Percentiles rank a stretch among this genome's conserved stretches.
These are phyloP conservation scores for Asobara japonica DNA, from an alignment of 1,140 invertebrate species.

Conservation along the genomic window DNA sequence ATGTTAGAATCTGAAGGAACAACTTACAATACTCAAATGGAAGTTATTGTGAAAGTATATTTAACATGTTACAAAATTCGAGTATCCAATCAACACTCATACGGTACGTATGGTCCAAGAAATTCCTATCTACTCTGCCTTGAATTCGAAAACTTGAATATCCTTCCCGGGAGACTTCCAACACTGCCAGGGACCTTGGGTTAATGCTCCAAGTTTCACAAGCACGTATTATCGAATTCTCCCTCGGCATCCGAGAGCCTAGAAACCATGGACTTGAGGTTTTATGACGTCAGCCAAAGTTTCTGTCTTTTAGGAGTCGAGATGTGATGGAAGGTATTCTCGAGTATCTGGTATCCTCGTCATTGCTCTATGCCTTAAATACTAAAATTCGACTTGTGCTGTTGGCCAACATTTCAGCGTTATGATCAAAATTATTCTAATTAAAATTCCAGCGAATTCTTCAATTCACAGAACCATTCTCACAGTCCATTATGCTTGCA, in stretches of 20 bases:
- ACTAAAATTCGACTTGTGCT: too few relatives aligned
- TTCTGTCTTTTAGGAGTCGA: conserved; percentile 1
- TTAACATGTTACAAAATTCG: too few relatives aligned
- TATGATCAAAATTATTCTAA: too few relatives aligned
- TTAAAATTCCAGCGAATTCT: too few relatives aligned
- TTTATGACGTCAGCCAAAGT: conserved; percentile 12
- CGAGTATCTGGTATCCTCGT: background rate
- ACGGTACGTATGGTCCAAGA: too few relatives aligned
- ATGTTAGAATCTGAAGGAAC: too few relatives aligned
- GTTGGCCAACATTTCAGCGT: too few relatives aligned
- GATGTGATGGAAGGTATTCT: background rate
- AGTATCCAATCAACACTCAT: too few relatives aligned
- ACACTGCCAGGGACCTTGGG: background rate
- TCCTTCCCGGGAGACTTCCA: background rate
- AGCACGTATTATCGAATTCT: conserved; percentile 23
- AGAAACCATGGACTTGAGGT: conserved; percentile 7
- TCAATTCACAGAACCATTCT: too few relatives aligned
- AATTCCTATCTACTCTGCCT: background rate
- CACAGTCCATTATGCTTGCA: too few relatives aligned
- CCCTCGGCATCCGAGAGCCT: background rate
- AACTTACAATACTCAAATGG: too few relatives aligned
- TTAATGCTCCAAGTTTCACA: conserved; percentile 22
- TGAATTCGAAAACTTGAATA: background rate
- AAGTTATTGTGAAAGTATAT: too few relatives aligned
- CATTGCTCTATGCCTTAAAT: background rate